A percentile compares a stretch with the other conserved stretches of the same genome.
phyloP scores from a whole-genome alignment of 2,797 vertebrate species.

The Sebastes hubbsi region DNA sequence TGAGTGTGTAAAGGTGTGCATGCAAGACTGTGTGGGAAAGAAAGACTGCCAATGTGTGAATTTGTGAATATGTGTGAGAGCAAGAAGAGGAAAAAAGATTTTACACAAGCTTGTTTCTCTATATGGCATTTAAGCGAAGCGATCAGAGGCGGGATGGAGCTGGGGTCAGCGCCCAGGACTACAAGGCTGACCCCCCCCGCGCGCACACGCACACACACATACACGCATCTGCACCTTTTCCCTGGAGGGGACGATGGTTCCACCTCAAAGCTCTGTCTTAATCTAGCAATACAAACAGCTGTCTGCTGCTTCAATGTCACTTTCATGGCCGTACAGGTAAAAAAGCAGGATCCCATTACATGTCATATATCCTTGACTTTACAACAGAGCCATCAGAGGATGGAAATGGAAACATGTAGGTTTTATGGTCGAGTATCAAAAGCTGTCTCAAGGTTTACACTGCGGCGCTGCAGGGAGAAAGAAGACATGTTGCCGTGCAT shows the following conservation, averaged over 20 bases:
- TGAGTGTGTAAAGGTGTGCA: slow-evolving; percentile 72
- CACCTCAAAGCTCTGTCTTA: slow-evolving; percentile 66
- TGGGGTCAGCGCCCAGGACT: slow-evolving; percentile 26
- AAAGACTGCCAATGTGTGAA: slow-evolving; percentile 71
- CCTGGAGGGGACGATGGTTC: slow-evolving; percentile 25
- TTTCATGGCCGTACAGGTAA: slow-evolving; percentile 62
- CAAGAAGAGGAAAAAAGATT: slow-evolving; percentile 28
- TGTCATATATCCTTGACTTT: slow-evolving; percentile 57
- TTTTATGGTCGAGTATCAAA: slow-evolving; percentile 61
- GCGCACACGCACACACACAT: background rate
- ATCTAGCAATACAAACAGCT: slow-evolving; percentile 71
- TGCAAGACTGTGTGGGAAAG: slow-evolving; percentile 68
- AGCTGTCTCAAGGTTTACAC: slow-evolving; percentile 55
- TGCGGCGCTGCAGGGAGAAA: background rate
- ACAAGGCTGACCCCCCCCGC: slow-evolving; percentile 11
- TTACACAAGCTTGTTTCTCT: slow-evolving; percentile 55
- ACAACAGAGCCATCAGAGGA: slow-evolving; percentile 52
- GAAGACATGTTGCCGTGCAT: background rate
- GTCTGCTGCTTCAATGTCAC: slow-evolving; percentile 70
- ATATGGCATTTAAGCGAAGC: slow-evolving; percentile 55
- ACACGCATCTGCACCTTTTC: slow-evolving; percentile 15
- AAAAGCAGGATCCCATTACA: slow-evolving; percentile 56
- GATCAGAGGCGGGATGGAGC: slow-evolving; percentile 47
- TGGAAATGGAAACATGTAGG: slow-evolving; percentile 61
- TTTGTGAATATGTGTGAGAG: slow-evolving; percentile 69